Base-by-base conservation (phyloP, 37 sponge, comb jelly and placozoan genomes). In the Chondrilla cf. caribensis region DNA sequence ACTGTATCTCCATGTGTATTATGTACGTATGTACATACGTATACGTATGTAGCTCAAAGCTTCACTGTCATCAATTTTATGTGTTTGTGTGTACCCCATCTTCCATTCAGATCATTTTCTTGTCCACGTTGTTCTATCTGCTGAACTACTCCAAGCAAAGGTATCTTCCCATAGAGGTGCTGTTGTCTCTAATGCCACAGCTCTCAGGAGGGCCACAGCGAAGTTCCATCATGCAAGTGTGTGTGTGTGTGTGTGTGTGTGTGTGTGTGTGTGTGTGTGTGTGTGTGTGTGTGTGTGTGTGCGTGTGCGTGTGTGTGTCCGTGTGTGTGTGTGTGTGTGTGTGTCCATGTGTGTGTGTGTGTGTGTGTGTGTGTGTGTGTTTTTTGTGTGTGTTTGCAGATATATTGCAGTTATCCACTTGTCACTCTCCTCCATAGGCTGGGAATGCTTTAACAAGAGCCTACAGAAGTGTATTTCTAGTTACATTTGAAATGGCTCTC, bases 71-170 rank as follows among this genome's bases (percentile, higher is more conserved):
- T n/a, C n/a, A n/a, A n/a, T 47, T 11, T 47, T 47, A 14, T 47
- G 51, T 47, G 51, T 47, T 47, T 47, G 51, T 11, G 9, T 47
- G 6, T 47, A 11, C 11, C 51, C 51, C 51, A 14, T 47, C 51
- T 11, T 11, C 51, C 51, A 14, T 82, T 5, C 79, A 94, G 95
- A 72, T 98, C 68, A 85, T 98, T 17, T 98, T 98, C 85, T 55
- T 98, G 77, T 91, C 96, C 0, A 84, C 99, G n/a, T 87, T 98
- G 44, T 98, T 91, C 82, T 98, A 95, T 82, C 80, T 98, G 60
- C 82, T 98, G 72, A 68, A 55, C 54, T 81, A 84, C 75, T 95
- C 99, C 6, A 86, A 85, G 39, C 73, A 86, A 28, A 39, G 84
- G 54, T 98, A 96, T 83, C 85, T 93, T 1, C 94, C 93, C 0